Base-by-base conservation (phyloP, 1,140 invertebrate genomes). In the Chironomus striatipennis region DNA sequence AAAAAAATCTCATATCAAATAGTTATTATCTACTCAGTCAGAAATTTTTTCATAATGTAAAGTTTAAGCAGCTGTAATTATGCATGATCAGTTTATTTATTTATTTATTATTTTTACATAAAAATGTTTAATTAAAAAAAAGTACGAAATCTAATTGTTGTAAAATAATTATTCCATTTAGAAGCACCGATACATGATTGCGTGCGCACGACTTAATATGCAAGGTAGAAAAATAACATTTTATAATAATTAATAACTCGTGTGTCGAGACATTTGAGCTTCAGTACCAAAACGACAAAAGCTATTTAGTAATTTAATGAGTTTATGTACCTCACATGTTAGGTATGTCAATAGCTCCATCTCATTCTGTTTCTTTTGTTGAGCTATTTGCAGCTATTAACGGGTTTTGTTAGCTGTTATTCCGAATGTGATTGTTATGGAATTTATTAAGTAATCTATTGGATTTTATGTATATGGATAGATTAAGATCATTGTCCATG, bases 281-380 rank as follows among this genome's bases (percentile, higher is more conserved):
- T 57, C 47, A 57, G n/a, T n/a, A 57, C 47, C 47, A 57, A 12
- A 57, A n/a, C 12, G n/a, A 57, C n/a, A 57, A 57, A 57, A n/a
- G n/a, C 47, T 57, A 57, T 57, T 57, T 57, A 57, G 15, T 57
- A 57, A 57, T 57, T 57, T 57, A 57, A 57, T 57, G 47, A 57
- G 47, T 57, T 57, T 57, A 57, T 57, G 47, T n/a, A 57, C 47
- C 47, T 57, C 47, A 57, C 47, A 57, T n/a, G n/a, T 57, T n/a
- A n/a, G 47, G 24, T 34, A 34, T 34, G 24, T 34, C 24, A 1
- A 34, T 34, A 34, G 5, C 5, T 34, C 24, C 5, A 34, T n/a
- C 47, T 57, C 12, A 57, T 15, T 57, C 12, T n/a, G 47, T 15
- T 57, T n/a, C 47, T 10, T 15, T n/a, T 15, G 24, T 34, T 34